Percentiles rank a stretch among this genome's conserved stretches.
Conservation (phyloP, 2,888 invertebrate species). For the Mythimna ferrago region DNA sequence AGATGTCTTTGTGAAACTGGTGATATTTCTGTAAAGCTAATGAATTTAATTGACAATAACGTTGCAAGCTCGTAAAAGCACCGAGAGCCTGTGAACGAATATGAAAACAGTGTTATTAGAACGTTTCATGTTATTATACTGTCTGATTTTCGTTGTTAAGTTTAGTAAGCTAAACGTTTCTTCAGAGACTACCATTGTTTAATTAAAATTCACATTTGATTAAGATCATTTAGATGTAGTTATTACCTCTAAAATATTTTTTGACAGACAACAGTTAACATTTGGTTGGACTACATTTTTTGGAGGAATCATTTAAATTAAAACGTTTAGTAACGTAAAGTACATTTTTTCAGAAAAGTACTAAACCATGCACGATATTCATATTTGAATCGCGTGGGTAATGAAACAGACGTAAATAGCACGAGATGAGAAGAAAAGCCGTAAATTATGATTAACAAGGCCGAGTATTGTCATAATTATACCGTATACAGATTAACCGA, state of each 20-base stretch:
- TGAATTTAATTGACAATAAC: constrained; percentile 44
- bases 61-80: constrained; percentile 10
- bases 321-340: too few relatives aligned
- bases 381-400: constrained; percentile 42
- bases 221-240: constrained; percentile 10
- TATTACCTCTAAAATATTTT: not conserved
- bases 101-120: constrained; percentile 22
- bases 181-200: constrained; percentile 12
- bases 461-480: constrained; percentile 53
- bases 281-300: not conserved
- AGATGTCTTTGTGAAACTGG: constrained; percentile 28
- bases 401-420: constrained; percentile 17
- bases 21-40: constrained; percentile 39
- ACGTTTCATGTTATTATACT: constrained; percentile 15
- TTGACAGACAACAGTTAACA: not conserved
- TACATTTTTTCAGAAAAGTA: too few relatives aligned
- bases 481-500: constrained; percentile 34
- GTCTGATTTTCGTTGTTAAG: not conserved
- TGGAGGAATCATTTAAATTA: too few relatives aligned
- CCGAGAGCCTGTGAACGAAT: constrained; percentile 14
- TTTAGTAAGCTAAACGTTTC: constrained; percentile 16
- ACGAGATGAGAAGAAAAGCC: constrained; percentile 56
- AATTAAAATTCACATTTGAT: not conserved
- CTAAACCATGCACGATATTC: constrained; percentile 26
- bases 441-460: constrained; percentile 45